These are phyloP conservation scores for Antigone vipio DNA, from an alignment of 2,113 vertebrate species.

Conservation along the genomic window DNA sequence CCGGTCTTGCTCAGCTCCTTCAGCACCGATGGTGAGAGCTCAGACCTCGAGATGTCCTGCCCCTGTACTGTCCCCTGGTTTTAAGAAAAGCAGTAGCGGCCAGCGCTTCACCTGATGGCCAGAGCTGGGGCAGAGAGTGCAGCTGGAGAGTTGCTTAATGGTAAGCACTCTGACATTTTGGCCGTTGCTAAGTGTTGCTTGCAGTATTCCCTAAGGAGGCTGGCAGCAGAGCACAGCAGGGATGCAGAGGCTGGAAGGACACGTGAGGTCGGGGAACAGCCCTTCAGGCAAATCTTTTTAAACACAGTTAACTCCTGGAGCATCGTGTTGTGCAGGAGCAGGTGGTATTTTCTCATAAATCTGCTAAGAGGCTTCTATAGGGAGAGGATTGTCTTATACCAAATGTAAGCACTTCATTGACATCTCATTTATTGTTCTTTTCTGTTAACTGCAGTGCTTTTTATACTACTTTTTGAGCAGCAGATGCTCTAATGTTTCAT, in stretches of 20 bases:
- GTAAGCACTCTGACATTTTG: neutral
- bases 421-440: neutral
- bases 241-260: neutral
- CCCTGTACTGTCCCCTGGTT: neutral
- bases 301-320: neutral
- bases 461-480: neutral
- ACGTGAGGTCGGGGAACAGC: accelerated
- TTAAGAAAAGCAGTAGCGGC: neutral
- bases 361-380: neutral
- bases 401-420: neutral
- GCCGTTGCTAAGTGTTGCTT: neutral
- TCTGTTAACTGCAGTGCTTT: neutral
- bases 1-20: neutral
- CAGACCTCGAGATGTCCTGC: neutral
- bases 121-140: neutral
- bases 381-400: neutral
- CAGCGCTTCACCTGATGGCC: neutral
- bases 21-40: neutral
- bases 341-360: neutral
- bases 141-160: neutral
- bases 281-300: neutral
- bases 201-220: neutral
- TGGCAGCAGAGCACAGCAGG: neutral
- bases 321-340: neutral
- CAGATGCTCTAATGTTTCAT: neutral